Conservation (phyloP, 2,113 vertebrate genomes). For the Gopherus flavomarginatus region DNA sequence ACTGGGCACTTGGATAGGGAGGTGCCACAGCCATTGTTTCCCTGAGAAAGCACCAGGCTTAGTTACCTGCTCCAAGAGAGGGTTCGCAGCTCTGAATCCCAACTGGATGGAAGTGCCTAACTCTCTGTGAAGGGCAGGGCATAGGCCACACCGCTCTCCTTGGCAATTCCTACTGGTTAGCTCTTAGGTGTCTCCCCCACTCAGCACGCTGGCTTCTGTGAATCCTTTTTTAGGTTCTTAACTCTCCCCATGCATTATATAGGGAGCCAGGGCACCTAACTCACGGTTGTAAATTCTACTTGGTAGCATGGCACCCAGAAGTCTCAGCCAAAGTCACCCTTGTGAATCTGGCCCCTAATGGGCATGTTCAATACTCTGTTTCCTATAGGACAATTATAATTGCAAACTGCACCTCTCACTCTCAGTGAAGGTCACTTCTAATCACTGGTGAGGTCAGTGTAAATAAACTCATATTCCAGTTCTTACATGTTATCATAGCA, state of each 20-base stretch:
- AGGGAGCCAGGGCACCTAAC: no score
- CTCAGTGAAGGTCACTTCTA: neutral
- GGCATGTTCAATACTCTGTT: neutral
- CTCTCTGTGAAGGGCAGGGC: neutral
- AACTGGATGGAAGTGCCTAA: neutral
- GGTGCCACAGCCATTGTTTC: neutral
- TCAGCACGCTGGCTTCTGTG: neutral
- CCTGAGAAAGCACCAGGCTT: neutral
- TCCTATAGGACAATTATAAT: neutral
- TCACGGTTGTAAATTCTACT: neutral
- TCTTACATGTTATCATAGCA: neutral
- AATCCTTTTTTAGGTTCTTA: neutral
- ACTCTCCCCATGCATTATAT: neutral
- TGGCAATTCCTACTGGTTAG: neutral
- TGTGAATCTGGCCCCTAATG: neutral
- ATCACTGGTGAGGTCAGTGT: neutral
- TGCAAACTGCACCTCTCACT: neutral
- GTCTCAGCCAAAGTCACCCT: neutral
- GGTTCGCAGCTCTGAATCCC: neutral
- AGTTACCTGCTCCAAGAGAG: neutral
- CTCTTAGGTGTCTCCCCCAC: neutral
- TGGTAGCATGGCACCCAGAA: neutral
- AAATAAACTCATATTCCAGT: neutral
- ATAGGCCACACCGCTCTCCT: neutral
- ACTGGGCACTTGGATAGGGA: no score